A percentile compares a stretch with the other conserved stretches of the same genome.
These are phyloP conservation scores for Silurus lanzhouensis DNA, from an alignment of 2,797 vertebrate genomes.

Conservation along the genomic window DNA sequence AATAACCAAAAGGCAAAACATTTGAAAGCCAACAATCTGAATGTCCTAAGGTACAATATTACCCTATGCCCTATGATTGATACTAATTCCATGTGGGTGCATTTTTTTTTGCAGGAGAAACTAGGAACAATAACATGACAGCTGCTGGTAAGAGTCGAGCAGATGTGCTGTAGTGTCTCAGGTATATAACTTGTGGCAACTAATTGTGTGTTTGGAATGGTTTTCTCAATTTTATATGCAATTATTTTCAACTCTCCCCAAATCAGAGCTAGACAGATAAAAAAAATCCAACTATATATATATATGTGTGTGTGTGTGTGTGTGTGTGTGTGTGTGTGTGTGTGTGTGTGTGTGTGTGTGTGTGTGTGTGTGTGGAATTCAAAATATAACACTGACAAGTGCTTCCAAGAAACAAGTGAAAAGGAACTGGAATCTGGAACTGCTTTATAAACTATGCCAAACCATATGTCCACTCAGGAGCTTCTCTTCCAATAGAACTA, in stretches of 20 bases:
- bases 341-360: too few relatives aligned
- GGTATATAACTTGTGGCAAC: slow-evolving; percentile 53
- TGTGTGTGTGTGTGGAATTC: background rate
- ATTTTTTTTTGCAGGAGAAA: slow-evolving; percentile 66
- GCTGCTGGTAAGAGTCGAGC: slow-evolving; percentile 66
- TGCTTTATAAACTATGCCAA: slow-evolving; percentile 2
- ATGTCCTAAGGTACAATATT: background rate
- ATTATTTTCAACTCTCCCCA: background rate
- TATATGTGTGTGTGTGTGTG: too few relatives aligned
- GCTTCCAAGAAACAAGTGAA: slow-evolving; percentile 1
- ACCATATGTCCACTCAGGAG: background rate
- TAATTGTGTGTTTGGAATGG: background rate
- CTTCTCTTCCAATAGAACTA: slow-evolving; percentile 49
- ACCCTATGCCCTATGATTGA: background rate
- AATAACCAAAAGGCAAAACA: background rate
- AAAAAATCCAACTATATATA: background rate
- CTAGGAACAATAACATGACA: slow-evolving; percentile 55
- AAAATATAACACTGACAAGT: background rate
- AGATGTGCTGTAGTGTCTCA: background rate
- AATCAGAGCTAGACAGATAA: background rate
- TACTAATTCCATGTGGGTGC: background rate
- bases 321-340: too few relatives aligned
- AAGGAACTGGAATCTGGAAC: background rate
- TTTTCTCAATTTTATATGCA: background rate
- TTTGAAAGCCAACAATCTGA: background rate